These are phyloP conservation scores for Clytia hemisphaerica DNA, from an alignment of 30 jellyfish, hydroid and myxozoan species.

Conservation along the genomic window DNA sequence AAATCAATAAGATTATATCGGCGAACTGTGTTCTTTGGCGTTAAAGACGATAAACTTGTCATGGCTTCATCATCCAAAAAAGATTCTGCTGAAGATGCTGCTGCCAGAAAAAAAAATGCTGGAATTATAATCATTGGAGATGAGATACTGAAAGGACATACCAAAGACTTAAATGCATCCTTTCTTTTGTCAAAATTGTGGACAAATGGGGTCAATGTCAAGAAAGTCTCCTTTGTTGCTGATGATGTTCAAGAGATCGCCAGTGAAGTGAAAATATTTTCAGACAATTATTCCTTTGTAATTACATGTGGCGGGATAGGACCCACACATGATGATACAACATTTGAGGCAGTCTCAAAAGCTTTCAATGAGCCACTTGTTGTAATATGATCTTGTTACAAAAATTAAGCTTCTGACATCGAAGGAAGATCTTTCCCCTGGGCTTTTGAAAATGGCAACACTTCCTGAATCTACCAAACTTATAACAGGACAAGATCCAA, in stretches of 20 bases:
- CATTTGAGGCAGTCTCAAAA: conserved; percentile 65
- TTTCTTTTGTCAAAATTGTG: conserved; percentile 64
- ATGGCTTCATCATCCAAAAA: neutral
- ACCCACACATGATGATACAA: conserved; percentile 96
- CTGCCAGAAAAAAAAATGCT: conserved; percentile 58
- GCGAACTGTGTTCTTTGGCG: neutral
- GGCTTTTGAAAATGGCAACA: conserved; percentile 49
- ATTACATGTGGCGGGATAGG: conserved; percentile 91
- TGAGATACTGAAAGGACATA: conserved; percentile 86
- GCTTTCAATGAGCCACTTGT: conserved; percentile 63
- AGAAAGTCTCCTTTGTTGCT: conserved; percentile 45
- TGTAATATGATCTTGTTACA: conserved; percentile 19
- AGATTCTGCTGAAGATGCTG: neutral
- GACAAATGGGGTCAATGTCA: conserved; percentile 74
- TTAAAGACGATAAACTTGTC: neutral
- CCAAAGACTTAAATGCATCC: conserved; percentile 81
- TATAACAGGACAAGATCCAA: conserved; percentile 19
- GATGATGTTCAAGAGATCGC: conserved; percentile 63
- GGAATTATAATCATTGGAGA: conserved; percentile 88
- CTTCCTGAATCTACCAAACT: conserved; percentile 66
- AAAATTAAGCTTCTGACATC: conserved; percentile 12
- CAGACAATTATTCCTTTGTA: conserved; percentile 46
- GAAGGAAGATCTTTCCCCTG: conserved; percentile 25
- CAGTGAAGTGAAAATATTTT: conserved; percentile 37
- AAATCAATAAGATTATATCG: too few species aligned